These are phyloP conservation scores for Eilema sororculum DNA, from an alignment of 2,888 invertebrate genomes.

Conservation along the genomic window DNA sequence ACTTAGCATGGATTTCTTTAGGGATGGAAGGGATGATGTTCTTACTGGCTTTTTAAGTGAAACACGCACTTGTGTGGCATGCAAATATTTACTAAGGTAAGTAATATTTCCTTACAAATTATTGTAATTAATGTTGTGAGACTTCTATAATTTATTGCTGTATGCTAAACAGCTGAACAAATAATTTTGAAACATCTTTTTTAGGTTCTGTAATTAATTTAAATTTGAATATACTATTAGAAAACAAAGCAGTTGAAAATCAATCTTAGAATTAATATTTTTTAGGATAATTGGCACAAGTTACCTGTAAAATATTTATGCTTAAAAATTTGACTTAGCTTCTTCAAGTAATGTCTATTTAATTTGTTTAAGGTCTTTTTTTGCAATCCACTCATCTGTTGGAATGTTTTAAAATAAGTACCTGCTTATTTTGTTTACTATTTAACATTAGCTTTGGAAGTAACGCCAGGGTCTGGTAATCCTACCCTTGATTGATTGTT, in stretches of 20 bases:
- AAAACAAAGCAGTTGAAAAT: neutral
- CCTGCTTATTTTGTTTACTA: no score
- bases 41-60: neutral
- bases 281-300: neutral
- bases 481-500: no score
- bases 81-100: neutral
- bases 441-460: no score
- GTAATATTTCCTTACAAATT: neutral
- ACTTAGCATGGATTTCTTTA: no score
- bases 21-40: neutral
- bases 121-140: neutral
- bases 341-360: conserved; percentile 3
- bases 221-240: neutral
- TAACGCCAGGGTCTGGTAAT: no score
- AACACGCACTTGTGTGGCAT: neutral
- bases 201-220: neutral
- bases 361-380: neutral
- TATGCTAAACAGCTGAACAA: neutral
- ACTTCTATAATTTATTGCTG: neutral
- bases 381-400: neutral
- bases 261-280: neutral
- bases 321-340: neutral
- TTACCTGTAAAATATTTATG: neutral
- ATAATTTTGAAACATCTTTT: neutral
- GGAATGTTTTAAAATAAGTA: neutral